phyloP scores from a whole-genome alignment of 1,140 invertebrate genomes.

The Hydropsyche tenuis region DNA sequence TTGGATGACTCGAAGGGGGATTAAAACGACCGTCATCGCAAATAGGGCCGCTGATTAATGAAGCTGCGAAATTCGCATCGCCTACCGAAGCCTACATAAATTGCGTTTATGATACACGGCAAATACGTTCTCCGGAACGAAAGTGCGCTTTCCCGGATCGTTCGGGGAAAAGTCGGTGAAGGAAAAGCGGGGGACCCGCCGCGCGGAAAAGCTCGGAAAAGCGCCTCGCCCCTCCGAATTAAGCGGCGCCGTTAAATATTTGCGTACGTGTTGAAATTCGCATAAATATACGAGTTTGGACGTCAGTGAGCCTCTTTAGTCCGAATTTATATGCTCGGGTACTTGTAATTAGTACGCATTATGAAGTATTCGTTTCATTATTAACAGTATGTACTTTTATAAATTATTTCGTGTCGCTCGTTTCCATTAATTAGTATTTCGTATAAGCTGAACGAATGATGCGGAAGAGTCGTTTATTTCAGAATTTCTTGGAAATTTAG shows the following conservation, averaged over 20 bases:
- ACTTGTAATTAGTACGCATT: no score
- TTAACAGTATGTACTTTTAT: no score
- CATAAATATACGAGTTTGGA: background rate
- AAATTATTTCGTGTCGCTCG: no score
- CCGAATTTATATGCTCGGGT: no score
- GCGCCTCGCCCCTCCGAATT: background rate
- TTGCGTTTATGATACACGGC: constrained; percentile 17
- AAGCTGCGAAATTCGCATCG: constrained; percentile 6
- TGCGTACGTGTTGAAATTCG: constrained; percentile 9
- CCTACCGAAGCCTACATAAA: constrained; percentile 10
- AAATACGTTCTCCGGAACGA: constrained; percentile 12
- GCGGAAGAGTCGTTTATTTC: no score
- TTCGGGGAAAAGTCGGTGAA: background rate
- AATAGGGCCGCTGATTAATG: constrained; percentile 2
- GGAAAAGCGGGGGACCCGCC: background rate
- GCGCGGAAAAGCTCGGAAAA: background rate
- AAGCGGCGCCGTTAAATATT: constrained; percentile 17
- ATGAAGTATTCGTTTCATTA: no score
- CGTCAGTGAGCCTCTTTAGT: no score
- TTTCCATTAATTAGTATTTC: no score
- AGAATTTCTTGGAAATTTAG: no score
- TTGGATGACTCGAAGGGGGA: no score
- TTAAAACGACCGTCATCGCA: background rate
- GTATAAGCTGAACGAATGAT: no score
- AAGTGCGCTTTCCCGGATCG: background rate